A percentile compares a stretch with the other conserved stretches of the same genome.
phyloP scores from a whole-genome alignment of 2,797 vertebrate genomes.

The Nyctibius grandis region DNA sequence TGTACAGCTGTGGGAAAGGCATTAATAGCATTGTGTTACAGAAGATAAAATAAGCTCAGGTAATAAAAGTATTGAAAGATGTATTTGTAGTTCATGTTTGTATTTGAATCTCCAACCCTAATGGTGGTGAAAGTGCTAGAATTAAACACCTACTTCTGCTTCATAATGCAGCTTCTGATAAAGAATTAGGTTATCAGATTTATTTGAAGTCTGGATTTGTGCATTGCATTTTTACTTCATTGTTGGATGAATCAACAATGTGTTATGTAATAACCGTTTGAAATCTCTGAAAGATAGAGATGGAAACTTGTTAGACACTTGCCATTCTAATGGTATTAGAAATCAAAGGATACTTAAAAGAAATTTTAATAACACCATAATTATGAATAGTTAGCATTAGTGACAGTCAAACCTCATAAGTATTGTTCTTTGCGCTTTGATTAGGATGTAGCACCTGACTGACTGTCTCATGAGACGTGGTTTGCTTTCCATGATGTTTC shows the following conservation, averaged over 20 bases:
- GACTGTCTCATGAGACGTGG: not conserved
- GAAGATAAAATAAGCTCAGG: not conserved
- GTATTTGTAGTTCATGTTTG: not conserved
- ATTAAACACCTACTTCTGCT: not conserved
- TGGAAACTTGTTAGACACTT: not conserved
- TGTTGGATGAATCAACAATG: not conserved
- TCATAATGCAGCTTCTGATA: not conserved
- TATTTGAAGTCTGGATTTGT: conserved; percentile 36
- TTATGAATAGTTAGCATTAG: not conserved
- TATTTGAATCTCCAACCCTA: not conserved
- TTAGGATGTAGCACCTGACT: conserved; percentile 4
- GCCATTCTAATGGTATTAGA: not conserved
- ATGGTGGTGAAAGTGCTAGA: not conserved
- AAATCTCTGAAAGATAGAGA: conserved; percentile 7
- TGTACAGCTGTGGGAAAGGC: not conserved
- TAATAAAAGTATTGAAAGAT: not conserved
- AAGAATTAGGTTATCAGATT: conserved; percentile 21
- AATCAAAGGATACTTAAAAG: conserved; percentile 43
- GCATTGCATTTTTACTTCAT: not conserved
- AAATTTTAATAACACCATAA: not conserved
- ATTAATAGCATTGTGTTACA: not conserved
- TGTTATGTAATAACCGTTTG: conserved; percentile 22
- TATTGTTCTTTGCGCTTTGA: conserved; percentile 20
- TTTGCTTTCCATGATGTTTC: not conserved
- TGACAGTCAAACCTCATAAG: not conserved